Evolutionary conservation across 2,797 vertebrate genomes (phyloP).

Genomic region (Meda fulgida): DNA sequence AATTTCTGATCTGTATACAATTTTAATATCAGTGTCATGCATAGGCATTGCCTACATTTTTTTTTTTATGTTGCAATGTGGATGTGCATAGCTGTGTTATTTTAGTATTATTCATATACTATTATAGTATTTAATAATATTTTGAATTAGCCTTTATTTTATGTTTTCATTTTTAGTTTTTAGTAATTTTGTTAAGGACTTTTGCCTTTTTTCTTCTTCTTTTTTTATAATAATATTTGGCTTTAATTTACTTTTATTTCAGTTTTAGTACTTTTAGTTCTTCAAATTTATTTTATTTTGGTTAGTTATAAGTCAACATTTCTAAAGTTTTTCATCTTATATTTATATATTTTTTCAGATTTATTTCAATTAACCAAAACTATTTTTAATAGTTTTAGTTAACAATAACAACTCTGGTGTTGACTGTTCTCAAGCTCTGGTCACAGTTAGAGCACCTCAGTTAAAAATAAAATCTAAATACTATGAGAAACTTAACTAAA

Average conservation of each 20-base stretch:
- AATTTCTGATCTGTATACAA: background rate
- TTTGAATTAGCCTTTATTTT: background rate
- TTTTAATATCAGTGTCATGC: background rate
- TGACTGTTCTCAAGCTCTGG: background rate
- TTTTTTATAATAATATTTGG: background rate
- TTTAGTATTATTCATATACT: background rate
- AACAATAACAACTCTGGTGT: background rate
- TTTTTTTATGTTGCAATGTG: background rate
- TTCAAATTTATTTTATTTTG: background rate
- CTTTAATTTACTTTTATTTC: background rate
- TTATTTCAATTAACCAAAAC: background rate
- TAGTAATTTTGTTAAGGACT: background rate
- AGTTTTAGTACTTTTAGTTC: background rate
- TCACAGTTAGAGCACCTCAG: background rate
- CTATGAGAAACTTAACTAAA: background rate
- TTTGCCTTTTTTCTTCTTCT: too few relatives aligned
- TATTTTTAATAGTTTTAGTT: background rate
- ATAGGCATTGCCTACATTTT: background rate
- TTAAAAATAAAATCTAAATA: background rate
- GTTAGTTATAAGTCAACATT: background rate
- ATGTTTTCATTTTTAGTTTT: background rate
- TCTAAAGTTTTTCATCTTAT: background rate
- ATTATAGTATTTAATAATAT: background rate
- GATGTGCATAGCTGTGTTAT: background rate
- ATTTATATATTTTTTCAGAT: background rate